Conservation (phyloP, 2,888 invertebrate species). For the Eubasilissa splendida region DNA sequence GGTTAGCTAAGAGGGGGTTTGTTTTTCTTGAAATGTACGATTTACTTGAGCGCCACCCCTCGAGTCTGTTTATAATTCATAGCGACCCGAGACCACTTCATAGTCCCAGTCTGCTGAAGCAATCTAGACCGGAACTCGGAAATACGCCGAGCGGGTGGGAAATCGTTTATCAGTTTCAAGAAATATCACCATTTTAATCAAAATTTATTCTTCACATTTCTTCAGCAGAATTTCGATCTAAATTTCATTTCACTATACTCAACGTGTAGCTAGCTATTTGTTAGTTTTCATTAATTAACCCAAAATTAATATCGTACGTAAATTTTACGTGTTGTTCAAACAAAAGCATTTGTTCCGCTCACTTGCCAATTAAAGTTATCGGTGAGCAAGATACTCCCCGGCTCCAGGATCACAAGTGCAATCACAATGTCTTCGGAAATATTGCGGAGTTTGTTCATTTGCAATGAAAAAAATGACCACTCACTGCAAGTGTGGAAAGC, state of each 20-base stretch:
- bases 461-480: no score
- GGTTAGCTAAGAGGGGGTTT: conserved; percentile 15
- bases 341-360: no score
- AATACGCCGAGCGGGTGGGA: background rate
- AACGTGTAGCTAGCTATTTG: no score
- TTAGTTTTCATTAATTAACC: no score
- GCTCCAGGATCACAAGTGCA: no score
- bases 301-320: no score
- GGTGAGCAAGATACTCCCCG: no score
- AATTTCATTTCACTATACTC: background rate
- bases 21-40: conserved; percentile 27
- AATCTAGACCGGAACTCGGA: background rate
- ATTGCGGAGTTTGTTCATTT: no score
- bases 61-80: conserved; percentile 20
- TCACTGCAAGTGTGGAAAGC: no score
- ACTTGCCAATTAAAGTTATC: no score
- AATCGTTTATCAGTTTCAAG: background rate
- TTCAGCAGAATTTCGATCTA: background rate
- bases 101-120: background rate
- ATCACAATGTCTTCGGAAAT: no score
- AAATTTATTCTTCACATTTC: background rate
- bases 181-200: background rate
- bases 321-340: no score
- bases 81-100: conserved; percentile 1
- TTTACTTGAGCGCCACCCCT: background rate